phyloP scores from a whole-genome alignment of 1,140 invertebrate species.

The Cherax quadricarinatus region DNA sequence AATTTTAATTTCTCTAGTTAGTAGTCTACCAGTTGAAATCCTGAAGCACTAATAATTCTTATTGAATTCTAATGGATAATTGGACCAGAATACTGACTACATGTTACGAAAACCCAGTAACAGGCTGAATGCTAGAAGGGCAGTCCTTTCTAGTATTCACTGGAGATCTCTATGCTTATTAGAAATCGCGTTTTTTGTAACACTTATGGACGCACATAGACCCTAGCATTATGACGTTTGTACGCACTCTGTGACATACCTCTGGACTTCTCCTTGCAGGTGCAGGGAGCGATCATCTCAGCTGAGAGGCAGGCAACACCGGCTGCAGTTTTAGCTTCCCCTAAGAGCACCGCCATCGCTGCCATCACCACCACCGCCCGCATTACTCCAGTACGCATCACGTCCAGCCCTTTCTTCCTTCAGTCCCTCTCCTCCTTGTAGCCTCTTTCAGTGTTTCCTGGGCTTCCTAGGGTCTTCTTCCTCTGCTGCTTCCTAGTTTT shows the following conservation, averaged over 20 bases:
- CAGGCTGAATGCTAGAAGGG: too few relatives aligned
- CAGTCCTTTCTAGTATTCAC: too few relatives aligned
- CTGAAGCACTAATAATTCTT: too few relatives aligned
- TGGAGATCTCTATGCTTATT: too few relatives aligned
- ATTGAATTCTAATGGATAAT: too few relatives aligned
- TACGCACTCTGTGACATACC: constrained; percentile 18
- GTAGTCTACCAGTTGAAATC: too few relatives aligned
- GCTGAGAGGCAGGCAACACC: constrained; percentile 19
- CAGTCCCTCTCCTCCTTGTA: background rate
- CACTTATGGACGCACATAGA: too few relatives aligned
- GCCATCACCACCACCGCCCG: constrained; percentile 13
- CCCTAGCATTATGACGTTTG: too few relatives aligned
- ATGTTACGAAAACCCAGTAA: too few relatives aligned
- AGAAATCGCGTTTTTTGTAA: too few relatives aligned
- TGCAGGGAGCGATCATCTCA: constrained; percentile 39
- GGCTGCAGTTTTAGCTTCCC: background rate
- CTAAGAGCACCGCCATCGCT: background rate
- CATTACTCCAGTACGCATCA: background rate
- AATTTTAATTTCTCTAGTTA: too few relatives aligned
- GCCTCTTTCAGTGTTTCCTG: background rate
- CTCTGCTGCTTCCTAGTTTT: background rate
- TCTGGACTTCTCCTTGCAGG: constrained; percentile 61
- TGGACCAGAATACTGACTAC: too few relatives aligned
- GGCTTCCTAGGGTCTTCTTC: background rate
- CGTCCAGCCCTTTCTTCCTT: background rate